phyloP scores from a whole-genome alignment of 2,797 vertebrate genomes.

The Sciurus vulgaris region DNA sequence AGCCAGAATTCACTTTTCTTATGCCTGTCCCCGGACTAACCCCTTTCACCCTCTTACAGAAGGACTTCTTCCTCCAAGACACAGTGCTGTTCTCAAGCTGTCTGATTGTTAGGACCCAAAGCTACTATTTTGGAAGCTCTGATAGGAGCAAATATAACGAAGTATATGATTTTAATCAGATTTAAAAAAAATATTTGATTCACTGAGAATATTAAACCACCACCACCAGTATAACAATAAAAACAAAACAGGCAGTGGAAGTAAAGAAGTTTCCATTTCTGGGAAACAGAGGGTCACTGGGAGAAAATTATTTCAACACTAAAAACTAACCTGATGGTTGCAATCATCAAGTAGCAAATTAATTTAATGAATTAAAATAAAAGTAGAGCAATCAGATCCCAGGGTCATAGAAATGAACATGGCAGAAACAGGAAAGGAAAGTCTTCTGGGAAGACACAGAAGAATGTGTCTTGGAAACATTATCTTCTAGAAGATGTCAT shows the following conservation, averaged over 20 bases:
- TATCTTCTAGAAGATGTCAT: background rate
- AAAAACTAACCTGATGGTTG: background rate
- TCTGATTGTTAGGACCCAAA: background rate
- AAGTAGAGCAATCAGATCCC: background rate
- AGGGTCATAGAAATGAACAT: background rate
- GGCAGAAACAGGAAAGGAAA: background rate
- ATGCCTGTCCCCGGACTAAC: background rate
- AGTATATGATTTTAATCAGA: background rate
- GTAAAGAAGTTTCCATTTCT: background rate
- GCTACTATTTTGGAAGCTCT: background rate
- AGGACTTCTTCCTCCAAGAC: background rate
- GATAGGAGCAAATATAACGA: background rate
- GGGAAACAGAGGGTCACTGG: background rate
- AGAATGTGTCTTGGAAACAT: background rate
- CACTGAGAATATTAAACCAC: background rate
- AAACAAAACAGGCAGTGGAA: background rate
- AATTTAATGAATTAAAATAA: background rate
- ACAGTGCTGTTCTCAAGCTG: background rate
- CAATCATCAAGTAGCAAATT: background rate
- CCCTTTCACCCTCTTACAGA: background rate
- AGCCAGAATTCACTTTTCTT: background rate
- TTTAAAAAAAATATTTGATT: background rate
- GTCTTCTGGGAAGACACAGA: background rate
- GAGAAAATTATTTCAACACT: background rate
- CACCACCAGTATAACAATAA: background rate